Evolutionary conservation across 2,113 vertebrate genomes (phyloP).

Genomic region (Nothocercus julius): DNA sequence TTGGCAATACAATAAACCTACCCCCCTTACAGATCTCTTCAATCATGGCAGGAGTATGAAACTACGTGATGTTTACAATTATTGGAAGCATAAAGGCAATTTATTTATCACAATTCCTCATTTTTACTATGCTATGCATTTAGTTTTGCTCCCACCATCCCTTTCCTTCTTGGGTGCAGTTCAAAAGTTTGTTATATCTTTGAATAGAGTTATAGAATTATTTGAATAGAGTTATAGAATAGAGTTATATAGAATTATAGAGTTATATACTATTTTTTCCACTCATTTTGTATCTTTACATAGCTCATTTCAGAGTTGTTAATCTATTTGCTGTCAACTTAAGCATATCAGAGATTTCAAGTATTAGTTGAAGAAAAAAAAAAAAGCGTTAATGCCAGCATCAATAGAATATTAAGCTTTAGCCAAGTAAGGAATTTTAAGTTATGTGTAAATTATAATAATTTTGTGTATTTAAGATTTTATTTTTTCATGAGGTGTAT

Average conservation of each 20-base stretch:
- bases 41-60: not conserved
- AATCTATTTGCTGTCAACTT: not conserved
- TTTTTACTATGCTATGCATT: not conserved
- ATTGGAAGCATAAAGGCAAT: constrained; percentile 14
- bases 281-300: not conserved
- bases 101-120: not conserved
- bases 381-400: not conserved
- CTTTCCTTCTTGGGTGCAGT: not conserved
- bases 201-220: not conserved
- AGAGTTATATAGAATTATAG: not conserved
- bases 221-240: too few species aligned
- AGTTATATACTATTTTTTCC: not conserved
- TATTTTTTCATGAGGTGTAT: not conserved
- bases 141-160: not conserved
- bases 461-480: not conserved
- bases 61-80: constrained; percentile 21
- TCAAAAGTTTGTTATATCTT: not conserved
- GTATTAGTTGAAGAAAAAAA: not conserved
- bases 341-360: not conserved
- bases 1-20: not conserved
- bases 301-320: not conserved
- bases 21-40: not conserved
- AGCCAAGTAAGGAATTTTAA: not conserved
- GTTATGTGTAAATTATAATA: not conserved
- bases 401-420: not conserved